phyloP scores from a whole-genome alignment of 1,140 invertebrate species.

The Lucilia sericata region DNA sequence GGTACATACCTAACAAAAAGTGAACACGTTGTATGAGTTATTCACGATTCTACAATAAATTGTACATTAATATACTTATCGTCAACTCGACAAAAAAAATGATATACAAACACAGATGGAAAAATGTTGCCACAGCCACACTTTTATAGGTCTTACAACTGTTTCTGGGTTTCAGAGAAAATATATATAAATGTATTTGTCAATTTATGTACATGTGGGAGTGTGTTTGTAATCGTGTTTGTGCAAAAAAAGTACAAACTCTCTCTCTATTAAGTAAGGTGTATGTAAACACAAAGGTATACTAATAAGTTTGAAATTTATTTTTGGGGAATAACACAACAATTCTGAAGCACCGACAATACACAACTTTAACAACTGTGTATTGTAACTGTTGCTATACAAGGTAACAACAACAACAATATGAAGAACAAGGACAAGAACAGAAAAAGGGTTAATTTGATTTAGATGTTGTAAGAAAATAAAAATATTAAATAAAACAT shows the following conservation, averaged over 20 bases:
- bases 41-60: neutral
- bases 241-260: no score
- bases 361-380: slow-evolving; percentile 24
- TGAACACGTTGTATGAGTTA: no score
- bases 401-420: neutral
- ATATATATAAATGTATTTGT: no score
- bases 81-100: neutral
- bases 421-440: neutral
- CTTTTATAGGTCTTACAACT: no score
- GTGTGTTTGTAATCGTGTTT: no score
- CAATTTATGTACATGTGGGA: no score
- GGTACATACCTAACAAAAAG: no score
- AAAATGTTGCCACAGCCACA: neutral
- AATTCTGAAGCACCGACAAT: neutral
- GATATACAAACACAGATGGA: neutral
- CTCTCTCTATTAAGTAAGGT: neutral
- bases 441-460: slow-evolving; percentile 38
- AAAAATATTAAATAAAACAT: neutral
- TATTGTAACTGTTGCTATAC: neutral
- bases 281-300: slow-evolving; percentile 19
- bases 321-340: slow-evolving; percentile 3
- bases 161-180: no score
- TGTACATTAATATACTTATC: neutral
- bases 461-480: slow-evolving; percentile 28
- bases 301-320: slow-evolving; percentile 32